phyloP scores from a whole-genome alignment of 1,140 invertebrate species.

The Drosophila repletoides region DNA sequence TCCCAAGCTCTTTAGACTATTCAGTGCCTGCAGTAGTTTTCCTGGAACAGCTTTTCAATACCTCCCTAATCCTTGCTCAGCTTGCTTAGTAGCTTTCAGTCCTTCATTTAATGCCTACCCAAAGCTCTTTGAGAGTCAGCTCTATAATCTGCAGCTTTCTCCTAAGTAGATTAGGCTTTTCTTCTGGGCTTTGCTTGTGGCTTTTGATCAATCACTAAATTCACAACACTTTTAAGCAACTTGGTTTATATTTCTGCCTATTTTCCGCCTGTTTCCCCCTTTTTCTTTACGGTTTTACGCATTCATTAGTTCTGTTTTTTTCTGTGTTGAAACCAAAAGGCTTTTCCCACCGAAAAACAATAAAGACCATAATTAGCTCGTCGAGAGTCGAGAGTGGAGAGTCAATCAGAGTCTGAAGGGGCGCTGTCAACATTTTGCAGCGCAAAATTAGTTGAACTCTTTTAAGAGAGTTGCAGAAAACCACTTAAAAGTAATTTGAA shows the following conservation, averaged over 20 bases:
- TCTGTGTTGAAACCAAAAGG: slow-evolving; percentile 31
- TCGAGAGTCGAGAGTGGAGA: slow-evolving; percentile 12
- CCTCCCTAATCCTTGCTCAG: too few relatives aligned
- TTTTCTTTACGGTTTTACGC: slow-evolving; percentile 11
- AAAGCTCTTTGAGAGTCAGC: too few relatives aligned
- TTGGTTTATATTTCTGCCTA: background rate
- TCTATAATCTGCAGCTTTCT: slow-evolving; percentile 2
- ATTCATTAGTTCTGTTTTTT: slow-evolving; percentile 62
- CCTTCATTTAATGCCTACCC: too few relatives aligned
- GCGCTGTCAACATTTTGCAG: slow-evolving; percentile 45
- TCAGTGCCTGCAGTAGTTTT: too few relatives aligned
- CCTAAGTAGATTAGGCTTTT: slow-evolving; percentile 1
- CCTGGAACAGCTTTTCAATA: background rate
- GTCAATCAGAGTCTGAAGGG: slow-evolving; percentile 28
- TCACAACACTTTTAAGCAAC: slow-evolving; percentile 10
- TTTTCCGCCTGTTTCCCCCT: background rate
- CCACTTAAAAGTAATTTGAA: slow-evolving; percentile 74
- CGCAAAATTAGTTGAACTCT: slow-evolving; percentile 38
- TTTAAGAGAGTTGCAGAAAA: slow-evolving; percentile 13
- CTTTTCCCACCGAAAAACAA: slow-evolving; percentile 50
- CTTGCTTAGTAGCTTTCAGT: background rate
- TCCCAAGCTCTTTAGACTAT: too few relatives aligned
- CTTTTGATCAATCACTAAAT: slow-evolving; percentile 8
- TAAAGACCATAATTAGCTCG: slow-evolving; percentile 44
- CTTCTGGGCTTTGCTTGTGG: background rate